Conservation (phyloP, 1,140 invertebrate genomes). For the Spodoptera litura region DNA sequence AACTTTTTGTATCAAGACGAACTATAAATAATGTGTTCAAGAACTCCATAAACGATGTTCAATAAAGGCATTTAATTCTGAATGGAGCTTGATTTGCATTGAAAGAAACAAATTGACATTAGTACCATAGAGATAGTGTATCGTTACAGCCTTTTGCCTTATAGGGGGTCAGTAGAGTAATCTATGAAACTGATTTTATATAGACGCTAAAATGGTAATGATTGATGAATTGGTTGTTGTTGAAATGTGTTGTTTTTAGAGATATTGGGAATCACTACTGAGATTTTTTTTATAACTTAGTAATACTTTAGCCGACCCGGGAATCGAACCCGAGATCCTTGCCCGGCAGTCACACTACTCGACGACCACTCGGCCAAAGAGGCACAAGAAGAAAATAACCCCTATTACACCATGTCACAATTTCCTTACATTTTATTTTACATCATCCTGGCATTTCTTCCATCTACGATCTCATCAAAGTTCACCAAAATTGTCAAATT, state of each 20-base stretch:
- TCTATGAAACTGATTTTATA: constrained; percentile 5
- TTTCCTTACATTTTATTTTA: too few relatives aligned
- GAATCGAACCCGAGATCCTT: too few relatives aligned
- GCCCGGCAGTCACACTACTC: too few relatives aligned
- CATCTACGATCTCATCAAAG: background rate
- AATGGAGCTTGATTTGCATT: constrained; percentile 38
- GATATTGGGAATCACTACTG: too few relatives aligned
- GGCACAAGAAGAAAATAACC: too few relatives aligned
- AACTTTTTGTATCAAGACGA: background rate
- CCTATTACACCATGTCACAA: too few relatives aligned
- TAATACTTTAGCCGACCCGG: too few relatives aligned
- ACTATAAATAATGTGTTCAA: constrained; percentile 20
- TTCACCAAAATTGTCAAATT: background rate
- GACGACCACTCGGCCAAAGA: too few relatives aligned
- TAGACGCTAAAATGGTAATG: background rate
- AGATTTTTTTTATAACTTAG: too few relatives aligned
- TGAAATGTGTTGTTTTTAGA: too few relatives aligned
- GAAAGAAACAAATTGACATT: constrained; percentile 39
- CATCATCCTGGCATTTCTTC: too few relatives aligned
- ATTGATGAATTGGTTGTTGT: background rate
- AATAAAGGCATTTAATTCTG: constrained; percentile 24
- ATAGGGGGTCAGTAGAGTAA: constrained; percentile 9
- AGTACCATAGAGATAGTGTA: constrained; percentile 25
- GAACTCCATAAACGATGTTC: constrained; percentile 6
- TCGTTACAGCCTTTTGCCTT: constrained; percentile 8